Evolutionary conservation across 2,797 vertebrate species (phyloP).

Genomic region (Pseudochaenichthys georgianus): DNA sequence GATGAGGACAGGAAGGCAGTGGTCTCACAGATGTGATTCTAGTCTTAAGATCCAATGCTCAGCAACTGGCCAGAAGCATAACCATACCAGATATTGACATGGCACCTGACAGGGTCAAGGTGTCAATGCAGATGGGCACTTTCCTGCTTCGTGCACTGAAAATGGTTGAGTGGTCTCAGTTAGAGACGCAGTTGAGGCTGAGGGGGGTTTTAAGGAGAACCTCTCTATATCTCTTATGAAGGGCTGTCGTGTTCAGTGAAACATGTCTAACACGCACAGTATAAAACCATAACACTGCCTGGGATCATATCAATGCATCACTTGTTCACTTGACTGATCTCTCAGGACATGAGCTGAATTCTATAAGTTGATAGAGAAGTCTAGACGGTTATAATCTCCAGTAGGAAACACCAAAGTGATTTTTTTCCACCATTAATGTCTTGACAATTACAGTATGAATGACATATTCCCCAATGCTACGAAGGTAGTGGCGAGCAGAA

Average conservation of each 20-base stretch:
- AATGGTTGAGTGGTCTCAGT: conserved; percentile 25
- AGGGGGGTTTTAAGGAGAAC: conserved; percentile 19
- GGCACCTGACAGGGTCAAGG: conserved; percentile 2
- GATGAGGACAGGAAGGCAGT: not conserved
- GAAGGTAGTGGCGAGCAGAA: conserved; percentile 3
- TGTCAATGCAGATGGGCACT: conserved; percentile 13
- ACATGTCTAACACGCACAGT: conserved; percentile 24
- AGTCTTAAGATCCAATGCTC: conserved; percentile 9
- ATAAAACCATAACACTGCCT: conserved; percentile 17
- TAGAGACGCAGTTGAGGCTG: conserved; percentile 6
- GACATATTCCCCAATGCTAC: not conserved
- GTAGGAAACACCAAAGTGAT: conserved; percentile 4
- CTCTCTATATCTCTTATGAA: conserved; percentile 5
- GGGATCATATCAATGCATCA: conserved; percentile 5
- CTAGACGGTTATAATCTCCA: conserved; percentile 8
- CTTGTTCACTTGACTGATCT: conserved; percentile 24
- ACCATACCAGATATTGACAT: conserved; percentile 10
- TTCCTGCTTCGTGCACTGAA: conserved; percentile 7
- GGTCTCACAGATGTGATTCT: conserved; percentile 4
- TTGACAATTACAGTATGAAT: not conserved
- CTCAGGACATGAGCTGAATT: conserved; percentile 26
- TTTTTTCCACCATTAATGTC: not conserved
- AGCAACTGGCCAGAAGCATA: not conserved
- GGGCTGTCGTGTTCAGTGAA: conserved; percentile 25
- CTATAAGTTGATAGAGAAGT: conserved; percentile 11